phyloP scores from a whole-genome alignment of 2,113 vertebrate species.

The Thunnus maccoyii region DNA sequence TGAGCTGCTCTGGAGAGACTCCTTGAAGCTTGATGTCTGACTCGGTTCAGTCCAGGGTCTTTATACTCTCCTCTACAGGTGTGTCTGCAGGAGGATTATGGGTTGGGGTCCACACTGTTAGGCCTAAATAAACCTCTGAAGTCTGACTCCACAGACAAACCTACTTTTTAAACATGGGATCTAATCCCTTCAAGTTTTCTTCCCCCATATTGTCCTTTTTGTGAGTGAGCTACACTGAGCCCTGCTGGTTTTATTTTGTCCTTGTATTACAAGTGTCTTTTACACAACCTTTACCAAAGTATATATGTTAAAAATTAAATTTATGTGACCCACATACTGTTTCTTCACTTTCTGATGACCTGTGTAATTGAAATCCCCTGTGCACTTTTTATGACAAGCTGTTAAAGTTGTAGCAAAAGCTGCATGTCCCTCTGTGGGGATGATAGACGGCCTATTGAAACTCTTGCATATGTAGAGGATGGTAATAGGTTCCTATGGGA shows the following conservation, averaged over 20 bases:
- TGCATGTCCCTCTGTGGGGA: slow-evolving; percentile 70
- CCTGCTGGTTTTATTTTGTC: slow-evolving; percentile 19
- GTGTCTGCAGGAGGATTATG: slow-evolving; percentile 11
- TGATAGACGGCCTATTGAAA: slow-evolving; percentile 77
- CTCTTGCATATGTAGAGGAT: slow-evolving; percentile 78
- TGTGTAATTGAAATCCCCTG: slow-evolving; percentile 67
- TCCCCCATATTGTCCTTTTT: slow-evolving; percentile 6
- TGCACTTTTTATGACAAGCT: slow-evolving; percentile 69
- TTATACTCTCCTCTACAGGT: slow-evolving; percentile 51
- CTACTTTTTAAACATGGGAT: slow-evolving; percentile 1
- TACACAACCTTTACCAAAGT: slow-evolving; percentile 28
- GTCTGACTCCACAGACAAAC: slow-evolving; percentile 18
- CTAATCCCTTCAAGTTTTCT: slow-evolving; percentile 5
- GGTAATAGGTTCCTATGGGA: slow-evolving; percentile 81
- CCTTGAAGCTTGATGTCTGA: slow-evolving; percentile 42
- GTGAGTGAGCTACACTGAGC: background rate
- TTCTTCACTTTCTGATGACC: slow-evolving; percentile 62
- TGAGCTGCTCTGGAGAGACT: slow-evolving; percentile 43
- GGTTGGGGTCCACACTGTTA: slow-evolving; percentile 1
- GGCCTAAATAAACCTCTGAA: slow-evolving; percentile 37
- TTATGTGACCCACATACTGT: slow-evolving; percentile 61
- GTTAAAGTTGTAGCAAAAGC: slow-evolving; percentile 68
- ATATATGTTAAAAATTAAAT: slow-evolving; percentile 41
- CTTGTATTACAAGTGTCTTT: slow-evolving; percentile 23
- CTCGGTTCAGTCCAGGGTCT: slow-evolving; percentile 44